Evolutionary conservation across 2,113 vertebrate genomes (phyloP), one percentile per base, ranked within the genome.

Genomic region (Gallinago jamesoni): DNA sequence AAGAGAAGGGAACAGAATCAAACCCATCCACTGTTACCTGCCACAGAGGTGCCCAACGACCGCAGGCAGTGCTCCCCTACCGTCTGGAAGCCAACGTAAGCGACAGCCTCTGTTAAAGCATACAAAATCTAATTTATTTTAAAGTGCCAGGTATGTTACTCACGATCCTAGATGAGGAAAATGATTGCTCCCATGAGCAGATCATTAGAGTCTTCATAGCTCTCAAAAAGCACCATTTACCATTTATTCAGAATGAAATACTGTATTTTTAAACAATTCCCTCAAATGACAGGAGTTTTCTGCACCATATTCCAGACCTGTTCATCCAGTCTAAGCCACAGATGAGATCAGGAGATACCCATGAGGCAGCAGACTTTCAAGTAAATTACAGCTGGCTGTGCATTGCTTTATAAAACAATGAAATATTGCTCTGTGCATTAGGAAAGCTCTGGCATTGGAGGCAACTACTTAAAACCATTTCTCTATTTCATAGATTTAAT

Each of bases 1-100:
- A 57, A 59, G 57, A 94, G 52, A 94, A 87, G 33, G 50, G 64
- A 66, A 52, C 31, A 59, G 53, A 48, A 18, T 93, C 33, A 94
- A 69, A 60, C 3, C 4, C 2, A 47, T 6, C 28, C 66, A 62
- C 43, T 43, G 1, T 3, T 39, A 19, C 35, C 59, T 4, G 63
- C 3, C 11, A 24, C 62, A 31, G 64, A 16, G 6, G 66, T 1
- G 7, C 24, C 2, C 5, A 1, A 14, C 0, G 1, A 19, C 50
- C 0, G 0, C 33, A 2, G 60, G 77, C 60, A 70, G 35, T 0
- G 10, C 47, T 73, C 16, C 60, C 69, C 88, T 39, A 21, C 66
- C 8, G 2, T 6, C 64, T 8, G 9, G 25, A 55, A 70, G 70
- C 79, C 67, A 9, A 62, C 50, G 62, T 16, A 14, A 85, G 55